phyloP scores from a whole-genome alignment of 2,888 invertebrate genomes.

The Patella pellucida region DNA sequence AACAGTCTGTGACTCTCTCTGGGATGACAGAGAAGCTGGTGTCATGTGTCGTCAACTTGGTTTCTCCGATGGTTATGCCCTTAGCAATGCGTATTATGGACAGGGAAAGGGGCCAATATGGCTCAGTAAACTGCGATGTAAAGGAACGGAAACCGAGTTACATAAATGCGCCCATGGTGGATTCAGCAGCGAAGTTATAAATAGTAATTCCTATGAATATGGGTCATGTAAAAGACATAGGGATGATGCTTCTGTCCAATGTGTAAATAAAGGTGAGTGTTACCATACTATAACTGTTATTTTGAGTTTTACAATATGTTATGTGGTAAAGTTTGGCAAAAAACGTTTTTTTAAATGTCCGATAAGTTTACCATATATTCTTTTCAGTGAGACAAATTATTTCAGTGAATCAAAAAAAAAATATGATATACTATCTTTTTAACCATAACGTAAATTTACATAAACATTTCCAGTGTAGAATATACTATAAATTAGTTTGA shows the following conservation, averaged over 20 bases:
- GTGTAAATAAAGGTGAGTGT: conserved; percentile 54
- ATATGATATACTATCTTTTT: too few species aligned
- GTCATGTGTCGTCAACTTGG: conserved; percentile 71
- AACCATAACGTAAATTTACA: too few species aligned
- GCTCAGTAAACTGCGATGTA: conserved; percentile 58
- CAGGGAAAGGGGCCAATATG: conserved; percentile 63
- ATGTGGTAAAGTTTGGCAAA: too few species aligned
- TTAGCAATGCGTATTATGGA: conserved; percentile 43
- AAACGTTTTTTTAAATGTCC: too few species aligned
- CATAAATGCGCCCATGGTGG: conserved; percentile 58
- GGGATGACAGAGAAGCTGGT: conserved; percentile 79
- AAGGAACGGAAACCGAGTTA: conserved; percentile 49
- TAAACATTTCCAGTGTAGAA: too few species aligned
- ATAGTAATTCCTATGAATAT: conserved; percentile 33
- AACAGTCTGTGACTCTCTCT: conserved; percentile 82
- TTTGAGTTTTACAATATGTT: too few species aligned
- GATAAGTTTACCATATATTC: too few species aligned
- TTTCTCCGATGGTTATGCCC: conserved; percentile 53
- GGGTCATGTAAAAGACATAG: conserved; percentile 49
- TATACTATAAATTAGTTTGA: too few species aligned
- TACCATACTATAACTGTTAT: too few species aligned
- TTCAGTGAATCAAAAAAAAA: too few species aligned
- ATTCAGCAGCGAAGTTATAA: conserved; percentile 46
- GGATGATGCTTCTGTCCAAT: conserved; percentile 58
- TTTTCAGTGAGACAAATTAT: too few species aligned